phyloP scores from a whole-genome alignment of 2,113 vertebrate genomes.

The Lepisosteus osseus region DNA sequence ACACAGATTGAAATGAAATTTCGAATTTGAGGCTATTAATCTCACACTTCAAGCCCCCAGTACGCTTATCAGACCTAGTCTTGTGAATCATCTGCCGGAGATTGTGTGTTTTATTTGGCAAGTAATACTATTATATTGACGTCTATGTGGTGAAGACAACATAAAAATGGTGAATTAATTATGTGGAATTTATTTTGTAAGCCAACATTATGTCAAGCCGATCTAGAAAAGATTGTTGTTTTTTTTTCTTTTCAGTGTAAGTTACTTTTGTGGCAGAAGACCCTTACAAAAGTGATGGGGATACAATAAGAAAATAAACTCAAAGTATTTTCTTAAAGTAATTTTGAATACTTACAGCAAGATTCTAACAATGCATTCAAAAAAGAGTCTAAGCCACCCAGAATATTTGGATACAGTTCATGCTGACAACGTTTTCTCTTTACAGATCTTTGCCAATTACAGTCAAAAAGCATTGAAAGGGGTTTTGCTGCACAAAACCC shows the following conservation, averaged over 20 bases:
- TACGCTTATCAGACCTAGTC: conserved; percentile 8
- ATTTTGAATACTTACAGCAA: no score
- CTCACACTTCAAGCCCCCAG: not conserved
- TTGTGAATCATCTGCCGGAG: not conserved
- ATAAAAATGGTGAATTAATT: not conserved
- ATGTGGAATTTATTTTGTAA: not conserved
- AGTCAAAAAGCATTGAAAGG: not conserved
- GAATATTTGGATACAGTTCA: conserved; percentile 10
- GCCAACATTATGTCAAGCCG: conserved; percentile 11
- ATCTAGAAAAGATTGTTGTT: conserved; percentile 1
- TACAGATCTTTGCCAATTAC: no score
- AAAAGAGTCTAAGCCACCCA: not conserved
- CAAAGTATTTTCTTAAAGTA: not conserved
- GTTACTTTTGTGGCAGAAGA: not conserved
- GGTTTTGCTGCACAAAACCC: not conserved
- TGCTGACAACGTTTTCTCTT: not conserved
- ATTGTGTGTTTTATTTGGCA: conserved; percentile 21
- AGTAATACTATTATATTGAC: not conserved
- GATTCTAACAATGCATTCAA: no score
- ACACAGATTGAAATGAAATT: not conserved
- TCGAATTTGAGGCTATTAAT: not conserved
- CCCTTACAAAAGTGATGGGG: conserved; percentile 3
- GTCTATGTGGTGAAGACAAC: not conserved
- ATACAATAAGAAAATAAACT: conserved; percentile 12
- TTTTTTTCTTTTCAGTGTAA: conserved; percentile 3